A percentile compares a stretch with the other conserved stretches of the same genome.
These are phyloP conservation scores for Cataglyphis cursor DNA, from an alignment of 2,888 invertebrate genomes.

Conservation along the genomic window DNA sequence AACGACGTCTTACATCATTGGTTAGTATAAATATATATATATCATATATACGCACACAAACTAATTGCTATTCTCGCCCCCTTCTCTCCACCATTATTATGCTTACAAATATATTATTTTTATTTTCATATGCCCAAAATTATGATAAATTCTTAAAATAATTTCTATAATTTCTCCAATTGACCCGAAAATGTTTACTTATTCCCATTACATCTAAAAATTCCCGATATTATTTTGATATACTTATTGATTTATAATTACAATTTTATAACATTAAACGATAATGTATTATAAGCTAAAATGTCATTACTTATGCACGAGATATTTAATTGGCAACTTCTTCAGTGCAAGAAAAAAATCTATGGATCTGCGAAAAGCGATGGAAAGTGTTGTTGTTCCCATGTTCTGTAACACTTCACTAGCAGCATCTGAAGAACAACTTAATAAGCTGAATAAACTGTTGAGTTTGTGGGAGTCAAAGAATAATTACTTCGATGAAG, in stretches of 20 bases:
- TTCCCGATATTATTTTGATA: background rate
- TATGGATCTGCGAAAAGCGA: constrained; percentile 96
- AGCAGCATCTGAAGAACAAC: constrained; percentile 95
- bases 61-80: background rate
- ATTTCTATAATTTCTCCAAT: background rate
- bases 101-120: constrained; percentile 4
- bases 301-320: background rate
- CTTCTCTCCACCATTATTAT: background rate
- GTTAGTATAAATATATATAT: constrained; percentile 89
- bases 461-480: constrained; percentile 99
- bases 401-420: constrained; percentile 97
- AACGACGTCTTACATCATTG: constrained; percentile 99
- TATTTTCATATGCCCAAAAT: background rate
- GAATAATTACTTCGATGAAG: constrained; percentile 94
- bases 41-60: background rate
- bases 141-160: background rate
- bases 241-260: constrained; percentile 17
- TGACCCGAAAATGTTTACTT: background rate
- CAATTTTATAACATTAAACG: constrained; percentile 7
- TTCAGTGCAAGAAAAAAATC: constrained; percentile 98
- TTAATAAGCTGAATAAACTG: constrained; percentile 96
- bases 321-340: constrained; percentile 85
- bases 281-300: constrained; percentile 11
- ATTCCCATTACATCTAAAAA: background rate
- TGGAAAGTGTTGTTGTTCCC: constrained; percentile 98